Conservation (phyloP, 1,140 invertebrate species). For the Zaprionus taronus region DNA sequence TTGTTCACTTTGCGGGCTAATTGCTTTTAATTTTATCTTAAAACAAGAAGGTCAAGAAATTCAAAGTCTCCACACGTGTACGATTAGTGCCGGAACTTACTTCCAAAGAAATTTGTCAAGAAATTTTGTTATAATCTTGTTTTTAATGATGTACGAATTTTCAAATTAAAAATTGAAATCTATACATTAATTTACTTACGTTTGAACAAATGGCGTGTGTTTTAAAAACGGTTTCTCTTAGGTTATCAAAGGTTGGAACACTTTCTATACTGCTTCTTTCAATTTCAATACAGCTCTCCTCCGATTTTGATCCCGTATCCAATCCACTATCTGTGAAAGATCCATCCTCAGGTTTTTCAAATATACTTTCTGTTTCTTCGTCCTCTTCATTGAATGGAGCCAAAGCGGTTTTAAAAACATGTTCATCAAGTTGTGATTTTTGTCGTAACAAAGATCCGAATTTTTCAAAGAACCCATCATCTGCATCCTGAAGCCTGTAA, state of each 20-base stretch:
- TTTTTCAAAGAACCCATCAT: constrained; percentile 92
- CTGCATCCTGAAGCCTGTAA: constrained; percentile 89
- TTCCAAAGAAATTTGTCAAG: background rate
- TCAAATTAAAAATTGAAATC: background rate
- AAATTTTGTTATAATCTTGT: background rate
- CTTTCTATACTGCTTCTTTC: constrained; percentile 22
- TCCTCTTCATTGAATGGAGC: constrained; percentile 84
- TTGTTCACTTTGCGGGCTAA: constrained; percentile 34
- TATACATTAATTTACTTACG: constrained; percentile 86
- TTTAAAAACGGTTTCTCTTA: constrained; percentile 57
- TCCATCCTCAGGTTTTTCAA: constrained; percentile 21
- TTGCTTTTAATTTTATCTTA: constrained; percentile 43
- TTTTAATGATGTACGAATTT: background rate
- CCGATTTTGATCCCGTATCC: constrained; percentile 8
- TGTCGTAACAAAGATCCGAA: constrained; percentile 90
- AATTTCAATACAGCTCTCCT: constrained; percentile 29
- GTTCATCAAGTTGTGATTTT: constrained; percentile 86
- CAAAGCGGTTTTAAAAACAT: constrained; percentile 85
- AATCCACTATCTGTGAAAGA: constrained; percentile 56
- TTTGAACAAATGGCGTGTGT: constrained; percentile 87
- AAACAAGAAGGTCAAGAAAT: background rate
- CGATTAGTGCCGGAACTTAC: background rate
- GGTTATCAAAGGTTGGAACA: constrained; percentile 50
- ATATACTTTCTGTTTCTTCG: constrained; percentile 71
- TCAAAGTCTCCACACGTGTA: background rate